A percentile compares a stretch with the other conserved stretches of the same genome.
These are phyloP conservation scores for Odontophorus gujanensis DNA, from an alignment of 2,113 vertebrate species.

Conservation along the genomic window DNA sequence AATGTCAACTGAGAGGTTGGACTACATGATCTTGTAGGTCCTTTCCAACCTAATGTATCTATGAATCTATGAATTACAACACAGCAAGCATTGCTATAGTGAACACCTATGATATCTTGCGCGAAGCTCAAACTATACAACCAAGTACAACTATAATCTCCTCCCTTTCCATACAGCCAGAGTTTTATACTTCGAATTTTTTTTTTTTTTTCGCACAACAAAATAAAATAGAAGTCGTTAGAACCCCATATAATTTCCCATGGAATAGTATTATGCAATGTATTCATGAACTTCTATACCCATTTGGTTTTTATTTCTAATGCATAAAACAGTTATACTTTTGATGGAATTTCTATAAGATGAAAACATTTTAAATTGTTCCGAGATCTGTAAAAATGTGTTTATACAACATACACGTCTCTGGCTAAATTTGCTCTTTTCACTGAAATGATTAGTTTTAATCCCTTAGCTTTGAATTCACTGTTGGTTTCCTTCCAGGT, in stretches of 20 bases:
- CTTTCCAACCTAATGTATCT: too few relatives aligned
- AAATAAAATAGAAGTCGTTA: background rate
- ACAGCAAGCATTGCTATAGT: background rate
- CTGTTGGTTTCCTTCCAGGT: constrained; percentile 32
- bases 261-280: background rate
- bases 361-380: background rate
- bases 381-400: background rate
- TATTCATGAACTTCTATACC: background rate
- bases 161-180: background rate
- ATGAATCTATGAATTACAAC: too few relatives aligned
- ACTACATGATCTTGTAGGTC: too few relatives aligned
- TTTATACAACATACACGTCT: background rate
- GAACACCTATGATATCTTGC: background rate
- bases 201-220: background rate
- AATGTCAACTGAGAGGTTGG: background rate
- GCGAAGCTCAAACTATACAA: background rate
- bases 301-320: background rate
- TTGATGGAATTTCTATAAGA: background rate
- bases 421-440: constrained; percentile 32
- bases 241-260: background rate
- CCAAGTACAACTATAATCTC: background rate
- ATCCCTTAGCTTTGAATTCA: constrained; percentile 17
- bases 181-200: background rate
- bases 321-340: background rate
- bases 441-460: constrained; percentile 41